Base-by-base conservation (phyloP, 2,113 vertebrate genomes). In the Saguinus midas region DNA sequence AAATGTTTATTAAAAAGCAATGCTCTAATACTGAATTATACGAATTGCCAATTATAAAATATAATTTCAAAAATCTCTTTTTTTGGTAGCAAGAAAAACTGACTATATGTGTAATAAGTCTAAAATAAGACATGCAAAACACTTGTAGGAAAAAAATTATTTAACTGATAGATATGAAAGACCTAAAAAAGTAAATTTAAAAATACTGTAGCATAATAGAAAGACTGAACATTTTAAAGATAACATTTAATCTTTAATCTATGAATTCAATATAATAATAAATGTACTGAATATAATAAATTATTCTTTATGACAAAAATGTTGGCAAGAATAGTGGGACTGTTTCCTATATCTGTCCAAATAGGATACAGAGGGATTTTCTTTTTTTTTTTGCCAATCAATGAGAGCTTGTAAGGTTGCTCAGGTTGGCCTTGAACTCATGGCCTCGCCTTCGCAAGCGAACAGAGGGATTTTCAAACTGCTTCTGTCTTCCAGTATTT, bases 41-140 rank as follows among this genome's bases (percentile, higher is more conserved):
- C 21, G 91, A 84, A 91, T 43, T 86, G 52, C 57, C 23, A 93
- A 61, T 70, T 88, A 87, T 32, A 95, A 96, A 97, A 88, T 79
- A 3, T 1, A 48, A 91, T 79, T 94, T 55, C 3, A 83, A 91
- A 88, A 86, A 87, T n/a, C 14, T 8, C 25, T 78, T 48, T 78
- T 12, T 8, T 13, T 25, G 35, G n/a, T 66, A 79, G 57, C 57
- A 79, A 78, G 45, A 78, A 37, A 61, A 76, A 21, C 11, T 29
- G 45, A 75, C 20, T 48, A 27, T 79, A 90, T 29, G 21, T 45
- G 40, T 27, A n/a, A 37, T 37, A 64, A 76, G 37, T 84, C 70
- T 83, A 94, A 94, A 43, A 87, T 50, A 90, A 64, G 64, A 81
- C 37, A n/a, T 48, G 64, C 18, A 84, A 90, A 93, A 81, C 45